A percentile compares a stretch with the other conserved stretches of the same genome.
Conservation (phyloP, 2,797 vertebrate species). For the Columba guinea region DNA sequence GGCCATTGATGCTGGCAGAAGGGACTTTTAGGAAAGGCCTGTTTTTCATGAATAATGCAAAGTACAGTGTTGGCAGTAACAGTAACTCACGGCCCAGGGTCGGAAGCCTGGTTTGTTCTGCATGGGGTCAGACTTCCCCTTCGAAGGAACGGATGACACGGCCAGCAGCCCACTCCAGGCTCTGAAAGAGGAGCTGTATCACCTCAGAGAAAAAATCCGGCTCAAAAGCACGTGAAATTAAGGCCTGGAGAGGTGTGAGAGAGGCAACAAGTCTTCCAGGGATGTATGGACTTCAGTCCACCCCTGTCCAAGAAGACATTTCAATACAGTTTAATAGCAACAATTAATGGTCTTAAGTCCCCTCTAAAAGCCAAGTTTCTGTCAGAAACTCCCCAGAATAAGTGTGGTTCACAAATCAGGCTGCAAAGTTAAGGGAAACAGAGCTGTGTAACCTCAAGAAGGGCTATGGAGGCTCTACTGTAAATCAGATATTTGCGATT, state of each 20-base stretch:
- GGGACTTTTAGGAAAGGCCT: background rate
- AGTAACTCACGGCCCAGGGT: background rate
- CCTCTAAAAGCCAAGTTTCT: background rate
- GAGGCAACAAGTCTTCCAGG: background rate
- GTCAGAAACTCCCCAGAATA: background rate
- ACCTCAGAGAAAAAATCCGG: background rate
- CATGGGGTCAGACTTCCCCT: background rate
- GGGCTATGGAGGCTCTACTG: background rate
- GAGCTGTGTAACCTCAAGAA: constrained; percentile 6
- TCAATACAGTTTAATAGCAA: background rate
- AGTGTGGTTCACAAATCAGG: constrained; percentile 7
- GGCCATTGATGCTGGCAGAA: background rate
- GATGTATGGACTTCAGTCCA: background rate
- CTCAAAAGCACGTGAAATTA: background rate
- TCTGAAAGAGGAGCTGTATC: background rate
- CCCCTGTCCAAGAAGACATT: background rate
- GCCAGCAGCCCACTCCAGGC: background rate
- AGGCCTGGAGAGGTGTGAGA: background rate
- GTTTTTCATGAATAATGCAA: background rate
- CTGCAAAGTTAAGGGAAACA: background rate
- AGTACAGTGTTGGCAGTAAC: background rate
- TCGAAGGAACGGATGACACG: fast-evolving
- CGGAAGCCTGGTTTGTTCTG: background rate
- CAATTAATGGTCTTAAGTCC: background rate
- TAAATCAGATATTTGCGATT: background rate